Percentiles rank a stretch among this genome's conserved stretches.
Conservation (phyloP, 2,113 vertebrate genomes). For the Ptilonorhynchus violaceus region DNA sequence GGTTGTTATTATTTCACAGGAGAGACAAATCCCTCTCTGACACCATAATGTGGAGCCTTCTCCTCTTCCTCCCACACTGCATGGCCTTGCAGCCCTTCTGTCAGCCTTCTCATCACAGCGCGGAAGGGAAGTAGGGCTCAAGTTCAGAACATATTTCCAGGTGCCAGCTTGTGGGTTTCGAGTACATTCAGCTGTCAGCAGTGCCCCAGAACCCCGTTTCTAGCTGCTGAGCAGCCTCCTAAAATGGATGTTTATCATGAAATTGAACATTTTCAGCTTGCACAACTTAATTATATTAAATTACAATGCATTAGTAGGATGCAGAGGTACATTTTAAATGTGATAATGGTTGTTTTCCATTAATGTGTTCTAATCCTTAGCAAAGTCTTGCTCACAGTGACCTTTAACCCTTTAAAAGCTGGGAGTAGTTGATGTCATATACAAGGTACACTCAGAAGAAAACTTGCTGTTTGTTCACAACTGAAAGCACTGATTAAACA, state of each 20-base stretch:
- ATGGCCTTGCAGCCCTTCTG: background rate
- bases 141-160: background rate
- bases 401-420: background rate
- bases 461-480: background rate
- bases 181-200: background rate
- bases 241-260: background rate
- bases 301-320: background rate
- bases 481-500: background rate
- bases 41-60: background rate
- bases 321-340: background rate
- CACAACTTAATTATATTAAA: background rate
- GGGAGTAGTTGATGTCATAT: background rate
- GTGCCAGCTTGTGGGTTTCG: background rate
- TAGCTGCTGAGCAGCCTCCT: background rate
- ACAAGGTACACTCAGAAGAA: background rate
- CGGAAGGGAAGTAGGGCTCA: background rate
- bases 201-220: background rate
- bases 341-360: background rate
- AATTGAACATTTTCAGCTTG: background rate
- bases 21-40: background rate
- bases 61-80: background rate
- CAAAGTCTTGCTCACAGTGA: background rate
- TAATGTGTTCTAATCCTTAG: background rate
- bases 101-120: background rate
- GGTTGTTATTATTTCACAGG: background rate